Evolutionary conservation across 1,140 invertebrate species (phyloP), one percentile per base, ranked within the genome.

Genomic region (Drosophila azteca): DNA sequence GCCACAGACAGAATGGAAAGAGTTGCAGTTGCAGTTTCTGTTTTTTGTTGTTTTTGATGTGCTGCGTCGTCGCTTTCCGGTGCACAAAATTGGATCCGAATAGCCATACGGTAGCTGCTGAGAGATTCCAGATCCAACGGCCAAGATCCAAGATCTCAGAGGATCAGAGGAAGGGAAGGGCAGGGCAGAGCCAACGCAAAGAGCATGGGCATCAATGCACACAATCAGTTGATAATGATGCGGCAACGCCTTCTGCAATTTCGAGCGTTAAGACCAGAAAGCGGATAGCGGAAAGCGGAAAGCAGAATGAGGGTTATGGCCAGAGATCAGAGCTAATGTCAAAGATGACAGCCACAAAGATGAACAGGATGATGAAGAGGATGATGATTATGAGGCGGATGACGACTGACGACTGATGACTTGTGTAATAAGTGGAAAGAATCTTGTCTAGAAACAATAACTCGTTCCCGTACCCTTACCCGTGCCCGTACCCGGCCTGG

Each of bases 341-440:
- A 88, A 77, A 87, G 82, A 87, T 88, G 83, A 87, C 83, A 89
- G 79, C 79, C 66, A 70, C 50, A 68, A 70, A 53, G 60, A 69
- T 50, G 77, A 74, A 62, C 68, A 55, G 35, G 43, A 53, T 58
- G 53, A 46, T 49, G 55, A 65, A 81, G 65, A 66, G 43, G 51
- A 44, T 20, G 26, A 60, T 60, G 44, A 48, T 46, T 43, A 60
- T 39, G 57, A 60, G 29, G 24, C 43, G 61, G 66, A 75, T 45
- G 62, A 52, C 52, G 63, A 55, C 31, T 39, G 50, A 53, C 67
- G 60, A 67, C 73, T 87, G 83, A 87, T 87, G 83, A 83, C 83
- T 87, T 87, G 83, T 87, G 83, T 87, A 88, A 87, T 87, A 88
- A 87, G 83, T 83, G 83, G 82, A 87, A 83, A 89, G 83, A 87